A percentile compares a stretch with the other conserved stretches of the same genome.
phyloP scores from a whole-genome alignment of 2,113 vertebrate species.

The Poicephalus gulielmi region DNA sequence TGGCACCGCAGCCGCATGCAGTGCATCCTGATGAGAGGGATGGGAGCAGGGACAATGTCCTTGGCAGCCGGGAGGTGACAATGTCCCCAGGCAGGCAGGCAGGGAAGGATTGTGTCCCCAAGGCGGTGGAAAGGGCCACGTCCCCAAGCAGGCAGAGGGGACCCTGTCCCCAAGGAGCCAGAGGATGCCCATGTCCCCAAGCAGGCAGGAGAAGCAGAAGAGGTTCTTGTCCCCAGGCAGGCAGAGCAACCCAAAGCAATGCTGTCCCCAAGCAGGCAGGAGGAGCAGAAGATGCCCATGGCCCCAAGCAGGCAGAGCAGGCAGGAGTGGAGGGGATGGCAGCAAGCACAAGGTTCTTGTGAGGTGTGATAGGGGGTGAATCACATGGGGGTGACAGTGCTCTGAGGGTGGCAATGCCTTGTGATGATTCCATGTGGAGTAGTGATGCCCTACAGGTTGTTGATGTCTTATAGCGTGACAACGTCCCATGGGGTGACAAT shows the following conservation, averaged over 20 bases:
- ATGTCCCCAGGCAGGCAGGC: background rate
- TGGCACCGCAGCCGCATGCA: background rate
- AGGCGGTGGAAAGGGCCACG: background rate
- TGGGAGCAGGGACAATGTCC: background rate
- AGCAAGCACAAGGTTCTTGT: background rate
- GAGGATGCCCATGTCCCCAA: background rate
- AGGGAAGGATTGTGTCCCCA: background rate
- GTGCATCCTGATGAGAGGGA: too few species aligned
- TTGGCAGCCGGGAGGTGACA: background rate
- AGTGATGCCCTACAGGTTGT: fast-evolving
- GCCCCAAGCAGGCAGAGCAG: background rate
- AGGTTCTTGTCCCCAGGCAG: background rate
- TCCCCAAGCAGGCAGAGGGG: background rate
- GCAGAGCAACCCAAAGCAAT: background rate
- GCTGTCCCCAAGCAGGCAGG: background rate
- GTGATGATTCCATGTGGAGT: background rate
- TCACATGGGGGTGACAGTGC: fast-evolving
- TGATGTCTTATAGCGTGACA: too few species aligned
- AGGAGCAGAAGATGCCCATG: background rate
- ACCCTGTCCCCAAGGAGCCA: background rate
- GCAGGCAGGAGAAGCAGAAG: background rate
- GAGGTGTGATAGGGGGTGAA: too few species aligned
- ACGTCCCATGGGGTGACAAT: background rate
- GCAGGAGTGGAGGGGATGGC: background rate
- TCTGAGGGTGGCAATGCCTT: background rate